Base-by-base conservation (phyloP, 1,140 invertebrate species). In the Atta texana region DNA sequence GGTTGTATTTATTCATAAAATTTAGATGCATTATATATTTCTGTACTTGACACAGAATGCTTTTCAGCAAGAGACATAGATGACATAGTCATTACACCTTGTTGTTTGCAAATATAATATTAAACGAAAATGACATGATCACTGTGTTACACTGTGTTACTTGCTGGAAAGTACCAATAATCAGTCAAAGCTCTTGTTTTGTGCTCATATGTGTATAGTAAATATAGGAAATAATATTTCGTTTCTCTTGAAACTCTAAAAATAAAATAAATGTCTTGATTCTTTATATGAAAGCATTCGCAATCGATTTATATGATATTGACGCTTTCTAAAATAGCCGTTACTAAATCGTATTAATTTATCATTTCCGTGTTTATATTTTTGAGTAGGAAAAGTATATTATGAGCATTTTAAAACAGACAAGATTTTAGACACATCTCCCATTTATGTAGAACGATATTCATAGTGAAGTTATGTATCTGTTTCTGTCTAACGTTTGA, bases 361-460 rank as follows among this genome's bases (percentile, higher is more conserved):
- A 78, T 66, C 61, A 39, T 51, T 78, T 78, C 59, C 39, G 64
- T 39, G 31, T 55, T 81, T 69, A 71, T 72, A 69, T 49, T n/a
- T 72, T 57, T 44, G 3, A 44, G n/a, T 10, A 28, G 21, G 21
- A 81, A 28, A 24, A 71, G 34, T 68, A 53, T 68, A 53, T 68
- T 49, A 16, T 16, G 51, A n/a, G 8, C 8, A 14, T 44, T 68
- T 72, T n/a, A 44, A 14, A 44, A 18, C 6, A 16, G 34, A 24
- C 34, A 61, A 74, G 24, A 61, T 72, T 81, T 81, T 71, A 81
- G 69, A 81, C 51, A 34, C 31, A 24, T 44, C 24, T 55, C 14
- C 16, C 24, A 31, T 1, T 16, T 31, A 44, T 10, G 3, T 31
- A 61, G 18, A 49, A 74, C 14, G 34, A 72, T 44, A 44, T 31